Evolutionary conservation across 2,888 invertebrate species (phyloP).

Genomic region (Cerastoderma edule): DNA sequence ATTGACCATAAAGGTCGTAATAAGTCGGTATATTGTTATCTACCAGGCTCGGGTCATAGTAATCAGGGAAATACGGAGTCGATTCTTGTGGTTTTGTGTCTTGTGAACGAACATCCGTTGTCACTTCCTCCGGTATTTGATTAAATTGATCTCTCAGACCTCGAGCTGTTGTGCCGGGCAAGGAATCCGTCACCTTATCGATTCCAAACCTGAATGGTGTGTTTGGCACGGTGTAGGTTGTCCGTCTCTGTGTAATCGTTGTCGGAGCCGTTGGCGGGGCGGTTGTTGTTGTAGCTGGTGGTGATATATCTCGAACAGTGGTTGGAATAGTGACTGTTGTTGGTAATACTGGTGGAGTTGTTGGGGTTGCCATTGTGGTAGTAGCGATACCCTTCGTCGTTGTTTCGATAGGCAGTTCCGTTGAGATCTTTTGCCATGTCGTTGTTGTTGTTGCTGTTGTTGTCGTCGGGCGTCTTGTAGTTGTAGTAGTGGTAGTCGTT

Average conservation of each 20-base stretch:
- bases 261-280: neutral
- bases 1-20: too few relatives aligned
- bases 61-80: conserved; percentile 2
- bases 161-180: neutral
- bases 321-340: neutral
- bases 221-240: neutral
- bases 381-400: neutral
- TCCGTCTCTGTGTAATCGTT: conserved; percentile 6
- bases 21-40: neutral
- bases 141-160: conserved; percentile 7
- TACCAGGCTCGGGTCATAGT: conserved; percentile 4
- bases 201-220: neutral
- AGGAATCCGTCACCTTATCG: neutral
- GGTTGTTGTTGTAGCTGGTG: neutral
- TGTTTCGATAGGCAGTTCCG: neutral
- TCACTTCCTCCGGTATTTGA: neutral
- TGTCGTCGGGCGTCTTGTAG: conserved; percentile 34
- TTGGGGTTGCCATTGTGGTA: neutral
- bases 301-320: neutral
- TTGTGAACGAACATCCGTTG: neutral
- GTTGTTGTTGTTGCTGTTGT: conserved; percentile 21
- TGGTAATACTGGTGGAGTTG: conserved; percentile 3
- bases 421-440: neutral
- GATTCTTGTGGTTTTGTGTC: neutral
- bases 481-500: conserved; percentile 39